phyloP scores from a whole-genome alignment of 2,113 vertebrate genomes.

The Gila orcuttii region DNA sequence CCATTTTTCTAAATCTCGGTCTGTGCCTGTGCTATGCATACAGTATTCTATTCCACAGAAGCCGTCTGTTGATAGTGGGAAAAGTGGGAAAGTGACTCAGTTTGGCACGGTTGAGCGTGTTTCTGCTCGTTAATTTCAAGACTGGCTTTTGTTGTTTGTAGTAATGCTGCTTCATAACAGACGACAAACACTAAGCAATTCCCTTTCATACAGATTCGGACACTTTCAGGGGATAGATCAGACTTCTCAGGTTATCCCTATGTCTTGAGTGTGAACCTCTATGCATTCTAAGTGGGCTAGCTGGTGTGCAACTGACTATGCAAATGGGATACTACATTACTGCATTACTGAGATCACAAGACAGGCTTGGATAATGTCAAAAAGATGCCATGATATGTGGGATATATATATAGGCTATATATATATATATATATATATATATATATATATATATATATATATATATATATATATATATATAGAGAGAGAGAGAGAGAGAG shows the following conservation, averaged over 20 bases:
- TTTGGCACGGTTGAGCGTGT: not conserved
- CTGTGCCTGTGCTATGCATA: not conserved
- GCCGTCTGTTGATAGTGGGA: not conserved
- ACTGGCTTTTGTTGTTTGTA: slow-evolving; percentile 11
- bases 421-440: too few species aligned
- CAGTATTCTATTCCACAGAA: slow-evolving; percentile 11
- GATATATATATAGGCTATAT: too few species aligned
- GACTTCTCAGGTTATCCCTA: not conserved
- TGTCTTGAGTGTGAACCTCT: not conserved
- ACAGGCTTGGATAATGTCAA: not conserved
- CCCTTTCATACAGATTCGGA: slow-evolving; percentile 2
- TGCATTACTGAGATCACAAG: not conserved
- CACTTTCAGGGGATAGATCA: not conserved
- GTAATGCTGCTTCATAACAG: slow-evolving; percentile 9
- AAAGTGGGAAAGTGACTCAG: slow-evolving; percentile 7
- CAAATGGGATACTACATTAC: not conserved
- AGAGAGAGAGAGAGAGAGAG: too few species aligned
- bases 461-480: too few species aligned
- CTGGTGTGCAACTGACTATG: not conserved
- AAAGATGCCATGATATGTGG: not conserved
- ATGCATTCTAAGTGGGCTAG: not conserved
- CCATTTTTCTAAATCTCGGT: not conserved
- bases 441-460: too few species aligned
- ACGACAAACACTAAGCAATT: not conserved
- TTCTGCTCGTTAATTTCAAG: not conserved